phyloP scores from a whole-genome alignment of 37 sponge, comb jelly and placozoan genomes.

The Lycopodina hypogea region DNA sequence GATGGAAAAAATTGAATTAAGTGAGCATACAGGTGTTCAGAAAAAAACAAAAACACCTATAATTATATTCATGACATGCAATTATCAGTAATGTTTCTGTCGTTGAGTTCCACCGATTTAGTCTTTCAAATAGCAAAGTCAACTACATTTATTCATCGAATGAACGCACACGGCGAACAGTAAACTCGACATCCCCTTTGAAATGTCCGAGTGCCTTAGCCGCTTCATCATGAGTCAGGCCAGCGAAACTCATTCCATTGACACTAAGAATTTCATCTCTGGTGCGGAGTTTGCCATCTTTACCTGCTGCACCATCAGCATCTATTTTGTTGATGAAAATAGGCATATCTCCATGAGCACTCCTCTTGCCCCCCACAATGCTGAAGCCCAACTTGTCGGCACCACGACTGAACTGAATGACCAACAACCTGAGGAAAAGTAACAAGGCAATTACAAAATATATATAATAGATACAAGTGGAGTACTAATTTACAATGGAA shows the following conservation, averaged over 20 bases:
- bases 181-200: constrained; percentile 51
- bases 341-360: constrained; percentile 67
- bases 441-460: background rate
- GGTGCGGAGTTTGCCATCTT: constrained; percentile 43
- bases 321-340: constrained; percentile 68
- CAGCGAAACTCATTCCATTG: constrained; percentile 66
- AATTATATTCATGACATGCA: too few relatives aligned
- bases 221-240: constrained; percentile 69
- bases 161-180: background rate
- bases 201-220: constrained; percentile 58
- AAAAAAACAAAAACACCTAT: too few relatives aligned
- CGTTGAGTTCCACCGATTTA: too few relatives aligned
- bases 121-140: too few relatives aligned
- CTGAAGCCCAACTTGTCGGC: constrained; percentile 75
- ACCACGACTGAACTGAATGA: constrained; percentile 55
- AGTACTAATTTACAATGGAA: background rate
- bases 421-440: constrained; percentile 20
- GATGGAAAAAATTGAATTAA: too few relatives aligned
- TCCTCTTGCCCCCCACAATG: constrained; percentile 80
- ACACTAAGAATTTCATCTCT: constrained; percentile 74
- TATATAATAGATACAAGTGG: too few relatives aligned
- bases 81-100: too few relatives aligned
- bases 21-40: too few relatives aligned
- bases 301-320: constrained; percentile 68
- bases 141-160: too few relatives aligned